Conservation (phyloP, 35 echinoderm and acorn worm species). For the Apostichopus japonicus region DNA sequence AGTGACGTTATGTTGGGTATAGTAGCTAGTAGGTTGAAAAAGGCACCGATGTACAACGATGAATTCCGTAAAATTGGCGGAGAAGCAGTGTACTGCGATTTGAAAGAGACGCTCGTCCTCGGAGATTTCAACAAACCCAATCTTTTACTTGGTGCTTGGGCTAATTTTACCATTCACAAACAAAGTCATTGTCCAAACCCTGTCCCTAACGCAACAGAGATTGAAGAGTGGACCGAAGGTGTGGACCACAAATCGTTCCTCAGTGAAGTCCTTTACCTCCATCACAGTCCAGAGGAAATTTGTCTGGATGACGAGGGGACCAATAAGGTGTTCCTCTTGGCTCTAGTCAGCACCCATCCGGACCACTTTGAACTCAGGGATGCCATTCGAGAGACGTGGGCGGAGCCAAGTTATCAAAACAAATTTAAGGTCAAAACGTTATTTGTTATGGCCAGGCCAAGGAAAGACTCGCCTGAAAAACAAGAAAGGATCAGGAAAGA, state of each 20-base stretch:
- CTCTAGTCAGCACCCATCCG: constrained; percentile 77
- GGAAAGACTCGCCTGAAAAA: constrained; percentile 44
- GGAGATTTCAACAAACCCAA: constrained; percentile 71
- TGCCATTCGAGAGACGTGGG: constrained; percentile 86
- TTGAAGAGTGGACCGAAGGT: constrained; percentile 58
- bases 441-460: constrained; percentile 78
- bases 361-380: constrained; percentile 59
- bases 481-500: constrained; percentile 46
- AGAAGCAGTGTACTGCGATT: constrained; percentile 82
- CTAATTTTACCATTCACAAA: constrained; percentile 57
- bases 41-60: constrained; percentile 69
- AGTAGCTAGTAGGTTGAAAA: constrained; percentile 37
- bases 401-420: constrained; percentile 48
- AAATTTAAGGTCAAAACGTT: constrained; percentile 68
- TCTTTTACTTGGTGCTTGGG: constrained; percentile 60
- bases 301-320: constrained; percentile 48
- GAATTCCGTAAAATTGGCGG: constrained; percentile 77
- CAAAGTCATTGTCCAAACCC: constrained; percentile 56
- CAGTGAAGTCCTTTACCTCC: constrained; percentile 53
- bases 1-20: constrained; percentile 84
- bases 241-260: constrained; percentile 68
- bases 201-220: constrained; percentile 66
- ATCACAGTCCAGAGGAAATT: constrained; percentile 63
- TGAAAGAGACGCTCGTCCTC: constrained; percentile 63
- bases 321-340: constrained; percentile 61